Evolutionary conservation across 2,888 invertebrate species (phyloP).

Genomic region (Tillus elongatus): DNA sequence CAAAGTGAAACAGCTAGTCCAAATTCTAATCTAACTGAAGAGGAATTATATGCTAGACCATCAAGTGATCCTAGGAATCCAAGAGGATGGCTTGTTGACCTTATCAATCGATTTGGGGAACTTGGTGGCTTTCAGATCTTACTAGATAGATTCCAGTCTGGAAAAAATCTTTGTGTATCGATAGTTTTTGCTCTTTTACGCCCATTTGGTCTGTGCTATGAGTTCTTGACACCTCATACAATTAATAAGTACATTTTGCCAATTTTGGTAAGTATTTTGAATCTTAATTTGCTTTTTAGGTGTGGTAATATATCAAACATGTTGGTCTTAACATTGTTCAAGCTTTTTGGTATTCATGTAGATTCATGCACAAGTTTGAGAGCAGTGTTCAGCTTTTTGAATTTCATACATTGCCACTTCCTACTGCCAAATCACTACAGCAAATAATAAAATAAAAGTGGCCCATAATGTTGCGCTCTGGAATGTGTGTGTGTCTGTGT

Average conservation of each 20-base stretch:
- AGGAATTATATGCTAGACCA: slow-evolving; percentile 65
- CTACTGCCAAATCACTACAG: no score
- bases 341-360: no score
- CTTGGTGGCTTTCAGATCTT: slow-evolving; percentile 82
- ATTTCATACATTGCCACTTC: no score
- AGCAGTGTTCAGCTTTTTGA: no score
- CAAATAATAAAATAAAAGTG: no score
- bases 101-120: slow-evolving; percentile 88
- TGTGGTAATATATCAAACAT: no score
- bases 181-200: slow-evolving; percentile 73
- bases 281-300: slow-evolving; percentile 9
- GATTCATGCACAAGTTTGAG: no score
- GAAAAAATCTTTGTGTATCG: slow-evolving; percentile 61
- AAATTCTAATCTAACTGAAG: slow-evolving; percentile 55
- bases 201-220: slow-evolving; percentile 88
- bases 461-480: no score
- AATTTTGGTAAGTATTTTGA: slow-evolving; percentile 66
- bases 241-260: slow-evolving; percentile 90
- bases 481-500: no score
- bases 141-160: slow-evolving; percentile 72
- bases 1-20: slow-evolving; percentile 61
- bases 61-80: slow-evolving; percentile 74
- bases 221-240: slow-evolving; percentile 79
- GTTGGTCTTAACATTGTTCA: no score
- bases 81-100: slow-evolving; percentile 92